A percentile compares a stretch with the other conserved stretches of the same genome.
These are phyloP conservation scores for Synanthedon vespiformis DNA, from an alignment of 2,888 invertebrate genomes.

Conservation along the genomic window DNA sequence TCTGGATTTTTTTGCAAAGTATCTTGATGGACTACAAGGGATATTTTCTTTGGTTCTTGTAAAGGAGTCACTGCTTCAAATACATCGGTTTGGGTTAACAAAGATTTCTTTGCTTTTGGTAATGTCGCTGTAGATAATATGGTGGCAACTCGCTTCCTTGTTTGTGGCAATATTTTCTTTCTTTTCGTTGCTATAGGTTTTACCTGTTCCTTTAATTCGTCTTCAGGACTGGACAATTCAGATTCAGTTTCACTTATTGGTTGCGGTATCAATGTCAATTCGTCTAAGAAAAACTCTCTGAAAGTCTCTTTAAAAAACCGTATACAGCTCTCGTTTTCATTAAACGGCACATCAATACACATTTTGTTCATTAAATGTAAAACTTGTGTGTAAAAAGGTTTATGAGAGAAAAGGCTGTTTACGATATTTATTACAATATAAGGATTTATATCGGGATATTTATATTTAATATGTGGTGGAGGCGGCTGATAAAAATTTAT, in stretches of 20 bases:
- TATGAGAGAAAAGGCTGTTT: constrained; percentile 78
- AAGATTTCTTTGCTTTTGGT: constrained; percentile 33
- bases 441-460: constrained; percentile 82
- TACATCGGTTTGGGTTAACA: constrained; percentile 39
- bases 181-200: constrained; percentile 36
- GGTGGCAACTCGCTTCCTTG: constrained; percentile 35
- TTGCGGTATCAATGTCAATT: constrained; percentile 22
- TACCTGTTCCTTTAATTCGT: constrained; percentile 21
- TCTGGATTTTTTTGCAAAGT: constrained; percentile 37
- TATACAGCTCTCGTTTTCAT: constrained; percentile 40
- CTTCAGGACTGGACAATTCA: constrained; percentile 46
- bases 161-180: constrained; percentile 43
- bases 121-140: constrained; percentile 26
- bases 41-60: constrained; percentile 54
- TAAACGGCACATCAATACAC: constrained; percentile 89
- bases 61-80: constrained; percentile 45
- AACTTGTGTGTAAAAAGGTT: constrained; percentile 86
- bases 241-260: constrained; percentile 49
- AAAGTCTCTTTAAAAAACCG: constrained; percentile 45
- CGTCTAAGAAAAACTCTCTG: constrained; percentile 31
- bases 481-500: constrained; percentile 81
- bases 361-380: constrained; percentile 96
- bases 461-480: constrained; percentile 80
- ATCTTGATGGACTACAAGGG: constrained; percentile 48
- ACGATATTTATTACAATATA: constrained; percentile 83